phyloP scores from a whole-genome alignment of 2,888 invertebrate species.

The Xanthorhoe designata region DNA sequence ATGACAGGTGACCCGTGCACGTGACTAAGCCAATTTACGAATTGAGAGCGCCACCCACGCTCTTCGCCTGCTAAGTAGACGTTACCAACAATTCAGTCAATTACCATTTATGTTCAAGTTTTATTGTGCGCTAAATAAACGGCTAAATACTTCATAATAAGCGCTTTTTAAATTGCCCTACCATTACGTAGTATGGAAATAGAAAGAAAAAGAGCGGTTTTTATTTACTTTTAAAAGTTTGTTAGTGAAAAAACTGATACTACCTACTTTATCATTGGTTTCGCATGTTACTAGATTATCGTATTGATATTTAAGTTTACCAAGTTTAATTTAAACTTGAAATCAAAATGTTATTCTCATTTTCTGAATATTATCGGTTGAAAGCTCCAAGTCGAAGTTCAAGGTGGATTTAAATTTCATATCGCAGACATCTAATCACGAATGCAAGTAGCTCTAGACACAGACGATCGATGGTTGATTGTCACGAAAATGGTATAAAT shows the following conservation, averaged over 20 bases:
- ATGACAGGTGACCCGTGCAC: slow-evolving; percentile 41
- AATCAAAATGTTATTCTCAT: slow-evolving; percentile 14
- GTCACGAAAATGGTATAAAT: slow-evolving; percentile 43
- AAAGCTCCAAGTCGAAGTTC: slow-evolving; percentile 42
- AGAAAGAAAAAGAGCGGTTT: background rate
- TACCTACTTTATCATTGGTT: background rate
- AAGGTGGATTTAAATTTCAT: slow-evolving; percentile 45
- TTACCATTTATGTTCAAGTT: slow-evolving; percentile 37
- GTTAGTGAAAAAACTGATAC: background rate
- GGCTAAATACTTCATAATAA: slow-evolving; percentile 38
- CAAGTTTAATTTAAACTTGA: background rate
- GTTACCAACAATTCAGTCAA: slow-evolving; percentile 36
- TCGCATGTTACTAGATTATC: background rate
- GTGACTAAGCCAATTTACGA: slow-evolving; percentile 31
- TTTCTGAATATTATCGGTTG: slow-evolving; percentile 21
- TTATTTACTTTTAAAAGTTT: background rate
- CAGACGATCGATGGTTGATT: slow-evolving; percentile 43
- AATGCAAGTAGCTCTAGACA: slow-evolving; percentile 37
- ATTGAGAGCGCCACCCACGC: slow-evolving; percentile 32
- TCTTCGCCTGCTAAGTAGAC: slow-evolving; percentile 36
- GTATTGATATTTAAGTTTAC: background rate
- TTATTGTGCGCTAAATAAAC: slow-evolving; percentile 40
- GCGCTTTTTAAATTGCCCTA: slow-evolving; percentile 30
- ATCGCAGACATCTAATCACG: slow-evolving; percentile 34
- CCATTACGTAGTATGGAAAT: background rate